phyloP scores from a whole-genome alignment of 2,113 vertebrate genomes.

The Mastomys natalensis region DNA sequence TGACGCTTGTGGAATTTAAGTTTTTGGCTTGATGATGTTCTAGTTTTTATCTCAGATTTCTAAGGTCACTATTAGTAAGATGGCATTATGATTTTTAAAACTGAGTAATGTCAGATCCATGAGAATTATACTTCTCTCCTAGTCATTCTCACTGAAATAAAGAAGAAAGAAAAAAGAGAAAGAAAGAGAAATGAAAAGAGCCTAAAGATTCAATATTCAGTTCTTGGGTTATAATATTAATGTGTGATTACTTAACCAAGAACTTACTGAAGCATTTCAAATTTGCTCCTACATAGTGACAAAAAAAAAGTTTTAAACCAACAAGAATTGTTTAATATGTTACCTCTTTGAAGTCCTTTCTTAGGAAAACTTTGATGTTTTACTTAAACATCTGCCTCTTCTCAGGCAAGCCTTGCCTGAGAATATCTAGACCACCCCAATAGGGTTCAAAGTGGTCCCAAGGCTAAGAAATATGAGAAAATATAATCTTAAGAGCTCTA shows the following conservation, averaged over 20 bases:
- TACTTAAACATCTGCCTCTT: slow-evolving; percentile 19
- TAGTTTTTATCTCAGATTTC: neutral
- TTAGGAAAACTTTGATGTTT: slow-evolving; percentile 64
- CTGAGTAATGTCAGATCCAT: neutral
- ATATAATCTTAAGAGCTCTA: neutral
- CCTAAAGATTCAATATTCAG: neutral
- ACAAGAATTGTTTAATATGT: neutral
- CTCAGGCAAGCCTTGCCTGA: neutral
- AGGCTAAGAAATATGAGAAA: slow-evolving; percentile 51
- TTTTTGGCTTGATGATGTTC: neutral
- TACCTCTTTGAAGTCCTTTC: slow-evolving; percentile 9
- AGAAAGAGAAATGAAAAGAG: neutral
- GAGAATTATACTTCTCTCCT: slow-evolving; percentile 10
- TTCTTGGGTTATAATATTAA: neutral
- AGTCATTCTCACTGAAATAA: neutral
- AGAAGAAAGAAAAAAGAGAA: neutral
- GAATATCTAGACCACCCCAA: slow-evolving; percentile 1
- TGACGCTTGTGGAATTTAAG: neutral
- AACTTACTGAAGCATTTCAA: neutral
- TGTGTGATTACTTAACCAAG: neutral
- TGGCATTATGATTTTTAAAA: slow-evolving; percentile 37
- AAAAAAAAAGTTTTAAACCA: neutral
- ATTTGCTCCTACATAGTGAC: slow-evolving; percentile 26
- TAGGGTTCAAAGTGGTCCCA: neutral
- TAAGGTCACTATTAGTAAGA: neutral